Evolutionary conservation across 2,888 invertebrate genomes (phyloP).

Genomic region (Trachelus iudaicus): DNA sequence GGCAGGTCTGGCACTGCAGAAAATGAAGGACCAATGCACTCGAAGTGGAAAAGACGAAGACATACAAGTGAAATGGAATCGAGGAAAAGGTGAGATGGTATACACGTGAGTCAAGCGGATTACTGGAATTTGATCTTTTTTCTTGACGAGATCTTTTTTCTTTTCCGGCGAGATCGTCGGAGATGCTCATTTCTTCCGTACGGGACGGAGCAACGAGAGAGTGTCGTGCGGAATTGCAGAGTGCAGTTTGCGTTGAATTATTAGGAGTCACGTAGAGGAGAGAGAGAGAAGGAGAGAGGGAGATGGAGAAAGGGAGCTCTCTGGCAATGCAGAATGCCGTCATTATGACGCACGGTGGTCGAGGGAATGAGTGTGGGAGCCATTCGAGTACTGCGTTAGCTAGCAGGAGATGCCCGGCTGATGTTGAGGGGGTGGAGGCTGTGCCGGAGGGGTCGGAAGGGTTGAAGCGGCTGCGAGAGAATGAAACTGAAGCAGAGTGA

Average conservation of each 20-base stretch:
- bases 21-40: constrained; percentile 41
- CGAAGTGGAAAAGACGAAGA: neutral
- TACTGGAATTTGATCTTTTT: neutral
- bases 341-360: constrained; percentile 44
- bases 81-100: neutral
- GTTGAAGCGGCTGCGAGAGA: constrained; percentile 13
- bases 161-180: neutral
- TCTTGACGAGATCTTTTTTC: neutral
- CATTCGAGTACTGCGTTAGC: constrained; percentile 18
- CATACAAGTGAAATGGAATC: neutral
- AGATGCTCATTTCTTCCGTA: neutral
- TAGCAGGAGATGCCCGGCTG: neutral
- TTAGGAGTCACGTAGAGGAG: constrained; percentile 50
- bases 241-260: constrained; percentile 36
- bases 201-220: neutral
- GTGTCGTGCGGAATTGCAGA: neutral
- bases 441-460: constrained; percentile 23
- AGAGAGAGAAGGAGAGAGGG: neutral
- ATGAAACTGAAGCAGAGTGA: constrained; percentile 17
- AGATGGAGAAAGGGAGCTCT: constrained; percentile 25
- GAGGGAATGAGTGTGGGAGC: constrained; percentile 27
- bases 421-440: neutral
- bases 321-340: constrained; percentile 39
- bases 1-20: constrained; percentile 29
- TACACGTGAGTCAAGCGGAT: neutral